A percentile compares a stretch with the other conserved stretches of the same genome.
phyloP scores from a whole-genome alignment of 2,797 vertebrate genomes.

The Pelochelys cantorii region DNA sequence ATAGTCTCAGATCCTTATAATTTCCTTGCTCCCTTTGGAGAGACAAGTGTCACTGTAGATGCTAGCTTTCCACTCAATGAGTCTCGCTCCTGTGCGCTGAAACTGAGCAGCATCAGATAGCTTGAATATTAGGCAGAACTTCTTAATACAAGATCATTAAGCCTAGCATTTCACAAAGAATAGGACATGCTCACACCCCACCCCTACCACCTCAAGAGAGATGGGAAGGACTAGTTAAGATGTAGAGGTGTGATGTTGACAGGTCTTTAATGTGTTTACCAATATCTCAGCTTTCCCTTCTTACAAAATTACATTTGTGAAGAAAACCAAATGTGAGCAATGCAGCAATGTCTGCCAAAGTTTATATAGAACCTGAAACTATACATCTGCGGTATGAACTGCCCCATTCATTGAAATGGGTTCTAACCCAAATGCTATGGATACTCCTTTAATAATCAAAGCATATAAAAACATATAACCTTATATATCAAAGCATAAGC shows the following conservation, averaged over 20 bases:
- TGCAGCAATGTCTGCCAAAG: not conserved
- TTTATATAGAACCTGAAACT: not conserved
- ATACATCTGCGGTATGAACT: not conserved
- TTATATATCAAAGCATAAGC: too few species aligned
- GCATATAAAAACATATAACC: not conserved
- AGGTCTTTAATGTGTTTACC: not conserved
- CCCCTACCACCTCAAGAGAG: not conserved
- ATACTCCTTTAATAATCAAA: accelerated
- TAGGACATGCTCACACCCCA: not conserved
- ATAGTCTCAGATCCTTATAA: not conserved
- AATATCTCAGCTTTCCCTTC: not conserved
- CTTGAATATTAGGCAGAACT: too few species aligned
- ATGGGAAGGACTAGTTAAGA: not conserved
- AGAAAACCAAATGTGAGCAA: not conserved
- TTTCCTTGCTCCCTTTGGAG: not conserved
- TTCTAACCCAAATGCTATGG: not conserved
- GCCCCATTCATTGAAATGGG: not conserved
- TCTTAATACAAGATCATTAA: not conserved
- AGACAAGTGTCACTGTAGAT: not conserved
- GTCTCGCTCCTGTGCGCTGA: not conserved
- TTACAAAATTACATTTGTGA: not conserved
- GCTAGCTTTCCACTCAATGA: not conserved
- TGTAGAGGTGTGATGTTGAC: accelerated
- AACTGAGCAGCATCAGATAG: not conserved
- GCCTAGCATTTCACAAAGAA: not conserved